phyloP scores from a whole-genome alignment of 2,113 vertebrate genomes.

The Willisornis vidua region DNA sequence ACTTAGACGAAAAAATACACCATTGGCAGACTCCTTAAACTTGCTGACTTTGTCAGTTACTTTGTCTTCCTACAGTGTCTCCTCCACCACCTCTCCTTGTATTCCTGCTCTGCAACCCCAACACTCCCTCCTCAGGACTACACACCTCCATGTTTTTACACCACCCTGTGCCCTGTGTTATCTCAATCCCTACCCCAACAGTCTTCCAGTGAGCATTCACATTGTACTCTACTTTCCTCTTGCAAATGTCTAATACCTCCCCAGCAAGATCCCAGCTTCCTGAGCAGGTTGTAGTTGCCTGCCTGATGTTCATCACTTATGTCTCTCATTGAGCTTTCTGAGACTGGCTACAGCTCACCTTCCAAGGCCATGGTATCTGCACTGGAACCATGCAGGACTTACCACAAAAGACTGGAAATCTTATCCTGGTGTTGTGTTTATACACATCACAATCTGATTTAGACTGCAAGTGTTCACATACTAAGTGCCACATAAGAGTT shows the following conservation, averaged over 20 bases:
- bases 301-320: neutral
- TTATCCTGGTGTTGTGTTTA: neutral
- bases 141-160: neutral
- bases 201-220: neutral
- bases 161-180: neutral
- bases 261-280: neutral
- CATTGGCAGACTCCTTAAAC: neutral
- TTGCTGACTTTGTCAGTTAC: neutral
- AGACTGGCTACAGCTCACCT: neutral
- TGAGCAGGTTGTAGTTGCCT: neutral
- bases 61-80: neutral
- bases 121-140: neutral
- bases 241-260: neutral
- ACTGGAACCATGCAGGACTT: neutral
- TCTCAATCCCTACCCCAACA: neutral
- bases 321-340: neutral
- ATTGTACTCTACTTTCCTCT: neutral
- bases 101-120: neutral
- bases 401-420: neutral
- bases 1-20: neutral
- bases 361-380: neutral
- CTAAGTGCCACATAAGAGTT: neutral
- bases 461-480: neutral
- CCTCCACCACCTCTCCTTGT: neutral
- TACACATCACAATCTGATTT: neutral